Base-by-base conservation (phyloP, 2,797 vertebrate species). In the Argya squamiceps region DNA sequence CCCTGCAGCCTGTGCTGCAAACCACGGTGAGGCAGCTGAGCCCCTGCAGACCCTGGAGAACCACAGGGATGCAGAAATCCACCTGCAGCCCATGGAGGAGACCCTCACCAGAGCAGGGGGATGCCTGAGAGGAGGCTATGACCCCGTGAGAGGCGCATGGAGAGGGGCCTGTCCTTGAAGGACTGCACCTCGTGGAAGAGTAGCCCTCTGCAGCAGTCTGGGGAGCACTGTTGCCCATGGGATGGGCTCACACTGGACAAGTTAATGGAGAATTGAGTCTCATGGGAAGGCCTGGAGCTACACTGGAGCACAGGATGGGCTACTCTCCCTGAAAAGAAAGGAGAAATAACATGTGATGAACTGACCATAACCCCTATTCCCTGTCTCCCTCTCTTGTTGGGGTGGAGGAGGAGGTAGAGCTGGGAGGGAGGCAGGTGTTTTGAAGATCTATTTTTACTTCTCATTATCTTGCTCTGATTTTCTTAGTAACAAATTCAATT, bases 61-160 rank as follows among this genome's bases (percentile, higher is more conserved):
- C 0, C 27, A 36, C 1, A 1, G 11, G 11, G 60, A 49, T 49
- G 11, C 43, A 26, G 50, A 58, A 32, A 49, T 21, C 9, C 49
- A 39, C 11, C 34, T 8, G 5, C 26, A 47, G 69, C 24, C 1
- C 2, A 0, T 9, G 36, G 26, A 49, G 13, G 13, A 74, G 2
- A 10, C 3, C 24, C 43, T 34, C 13, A 11, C 7, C 2, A 8
- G 34, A 55, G 34, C 8, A 47, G 23, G 24, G 21, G 14, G 22
- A 32, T 32, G 14, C 14, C 37, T 62, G n/a, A 52, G 11, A 60
- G 55, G 14, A 70, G 47, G 29, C 15, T 44, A 29, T 27, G 60
- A 43, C 9, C 14, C 15, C 5, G 1, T 27, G 44, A 15, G 32
- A 67, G 15, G 44, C 0, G 0, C 27, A 2, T 8, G 27, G 36